Conservation (phyloP, 2,888 invertebrate genomes). For the Axea sp. region DNA sequence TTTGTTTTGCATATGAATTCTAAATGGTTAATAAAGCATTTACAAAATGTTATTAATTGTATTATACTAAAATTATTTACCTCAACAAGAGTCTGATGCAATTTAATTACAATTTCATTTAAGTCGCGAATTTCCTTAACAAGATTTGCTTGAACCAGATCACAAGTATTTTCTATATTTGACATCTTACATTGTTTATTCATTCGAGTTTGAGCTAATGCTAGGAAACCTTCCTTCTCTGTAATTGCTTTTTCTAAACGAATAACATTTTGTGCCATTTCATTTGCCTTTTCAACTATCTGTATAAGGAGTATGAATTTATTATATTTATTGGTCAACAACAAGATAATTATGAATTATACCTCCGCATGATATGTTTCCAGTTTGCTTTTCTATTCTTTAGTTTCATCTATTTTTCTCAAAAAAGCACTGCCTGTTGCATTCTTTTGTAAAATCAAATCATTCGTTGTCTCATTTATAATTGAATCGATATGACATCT, state of each 20-base stretch:
- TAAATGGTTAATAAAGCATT: too few relatives aligned
- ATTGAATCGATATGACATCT: conserved; percentile 89
- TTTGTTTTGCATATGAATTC: too few relatives aligned
- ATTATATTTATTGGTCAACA: too few relatives aligned
- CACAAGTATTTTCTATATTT: conserved; percentile 90
- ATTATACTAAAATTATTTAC: too few relatives aligned
- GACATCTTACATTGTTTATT: conserved; percentile 89
- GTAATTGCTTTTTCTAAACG: conserved; percentile 88
- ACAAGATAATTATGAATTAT: too few relatives aligned
- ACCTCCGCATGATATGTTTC: conserved; percentile 91
- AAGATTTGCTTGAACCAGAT: conserved; percentile 88
- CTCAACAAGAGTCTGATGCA: conserved; percentile 87
- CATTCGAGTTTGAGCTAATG: conserved; percentile 90
- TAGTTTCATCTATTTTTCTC: conserved; percentile 88
- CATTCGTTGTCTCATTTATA: conserved; percentile 89
- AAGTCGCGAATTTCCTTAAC: conserved; percentile 87
- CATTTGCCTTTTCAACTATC: conserved; percentile 84
- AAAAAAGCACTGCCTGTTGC: conserved; percentile 89
- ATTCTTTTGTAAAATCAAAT: conserved; percentile 87
- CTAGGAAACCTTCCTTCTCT: conserved; percentile 90
- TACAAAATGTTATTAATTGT: too few relatives aligned
- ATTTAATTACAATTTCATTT: conserved; percentile 83
- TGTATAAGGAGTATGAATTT: too few relatives aligned
- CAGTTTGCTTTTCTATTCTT: conserved; percentile 87
- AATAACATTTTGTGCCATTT: conserved; percentile 89